Evolutionary conservation across 2,797 vertebrate genomes (phyloP), one percentile per base, ranked within the genome.

Genomic region (Lemur catta): DNA sequence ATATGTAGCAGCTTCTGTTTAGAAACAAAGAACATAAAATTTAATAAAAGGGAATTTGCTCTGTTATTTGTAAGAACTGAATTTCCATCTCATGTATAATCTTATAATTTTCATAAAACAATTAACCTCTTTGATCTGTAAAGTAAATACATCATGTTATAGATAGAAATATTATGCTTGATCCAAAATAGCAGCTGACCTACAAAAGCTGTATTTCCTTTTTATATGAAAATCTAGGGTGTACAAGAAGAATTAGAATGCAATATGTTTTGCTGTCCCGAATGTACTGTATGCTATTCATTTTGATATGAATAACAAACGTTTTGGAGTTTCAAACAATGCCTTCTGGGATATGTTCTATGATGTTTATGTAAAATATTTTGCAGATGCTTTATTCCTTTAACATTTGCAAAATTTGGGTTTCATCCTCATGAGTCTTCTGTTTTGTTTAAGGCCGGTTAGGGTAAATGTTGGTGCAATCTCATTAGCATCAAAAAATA

Each of bases 351-450:
- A 97, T 89, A 82, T 69, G 59, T 87, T 97, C 81, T 97, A 95
- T 89, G 90, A 96, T 97, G 91, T 14, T 84, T 82, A 89, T 96
- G 93, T 89, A 97, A 98, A 98, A 75, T 94, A 97, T 97, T 59
- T 98, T 93, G 96, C 98, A 98, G 97, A 96, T 98, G 97, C 55
- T 97, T 98, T 97, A 98, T 98, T 98, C 98, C 97, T 98, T 98
- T 98, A 98, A 98, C 95, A 98, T 99, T 98, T 99, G 97, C 98
- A 97, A 98, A 98, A 98, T 98, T 98, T 98, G 98, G 97, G 55
- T 97, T 98, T 97, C 97, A 88, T 97, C 96, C 98, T 98, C 98
- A 61, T 81, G 98, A 97, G 98, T 86, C 94, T 74, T 41, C 93
- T 98, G 97, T 97, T 98, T 98, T 98, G 96, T 98, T 98, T 98